These are phyloP conservation scores for Psittacula derbiana DNA, from an alignment of 2,797 vertebrate genomes.

Conservation along the genomic window DNA sequence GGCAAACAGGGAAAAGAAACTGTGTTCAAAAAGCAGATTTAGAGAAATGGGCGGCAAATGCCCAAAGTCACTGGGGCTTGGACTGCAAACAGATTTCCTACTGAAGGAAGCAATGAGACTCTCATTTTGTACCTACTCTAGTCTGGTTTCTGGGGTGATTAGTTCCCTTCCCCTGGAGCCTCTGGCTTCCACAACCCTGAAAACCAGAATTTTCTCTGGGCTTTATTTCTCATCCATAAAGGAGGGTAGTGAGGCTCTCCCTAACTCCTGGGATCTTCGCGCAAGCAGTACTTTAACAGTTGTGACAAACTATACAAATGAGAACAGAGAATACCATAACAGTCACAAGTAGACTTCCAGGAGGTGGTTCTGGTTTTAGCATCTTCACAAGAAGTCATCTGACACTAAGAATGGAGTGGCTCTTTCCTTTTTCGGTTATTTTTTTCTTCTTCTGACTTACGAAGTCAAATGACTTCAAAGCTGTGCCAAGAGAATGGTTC, in stretches of 20 bases:
- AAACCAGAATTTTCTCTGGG: neutral
- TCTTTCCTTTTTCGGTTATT: neutral
- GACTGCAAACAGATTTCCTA: neutral
- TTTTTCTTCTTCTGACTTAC: neutral
- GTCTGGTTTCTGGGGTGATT: neutral
- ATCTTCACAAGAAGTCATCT: neutral
- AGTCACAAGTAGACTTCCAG: neutral
- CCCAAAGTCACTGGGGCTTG: neutral
- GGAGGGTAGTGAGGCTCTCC: neutral
- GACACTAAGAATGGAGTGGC: neutral
- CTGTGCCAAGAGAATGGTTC: neutral
- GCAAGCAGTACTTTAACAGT: neutral
- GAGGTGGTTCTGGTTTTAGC: neutral
- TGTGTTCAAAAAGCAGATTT: neutral
- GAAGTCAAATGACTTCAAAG: neutral
- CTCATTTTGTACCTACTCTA: neutral
- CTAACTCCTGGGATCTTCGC: neutral
- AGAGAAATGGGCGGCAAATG: neutral
- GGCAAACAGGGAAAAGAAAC: slow-evolving; percentile 29
- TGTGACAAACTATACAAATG: neutral
- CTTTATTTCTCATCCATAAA: neutral
- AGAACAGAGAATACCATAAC: neutral
- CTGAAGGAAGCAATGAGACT: neutral
- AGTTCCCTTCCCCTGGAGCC: neutral
- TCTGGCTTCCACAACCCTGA: neutral